A percentile compares a stretch with the other conserved stretches of the same genome.
Conservation (phyloP, 2,113 vertebrate genomes). For the Zootoca vivipara region DNA sequence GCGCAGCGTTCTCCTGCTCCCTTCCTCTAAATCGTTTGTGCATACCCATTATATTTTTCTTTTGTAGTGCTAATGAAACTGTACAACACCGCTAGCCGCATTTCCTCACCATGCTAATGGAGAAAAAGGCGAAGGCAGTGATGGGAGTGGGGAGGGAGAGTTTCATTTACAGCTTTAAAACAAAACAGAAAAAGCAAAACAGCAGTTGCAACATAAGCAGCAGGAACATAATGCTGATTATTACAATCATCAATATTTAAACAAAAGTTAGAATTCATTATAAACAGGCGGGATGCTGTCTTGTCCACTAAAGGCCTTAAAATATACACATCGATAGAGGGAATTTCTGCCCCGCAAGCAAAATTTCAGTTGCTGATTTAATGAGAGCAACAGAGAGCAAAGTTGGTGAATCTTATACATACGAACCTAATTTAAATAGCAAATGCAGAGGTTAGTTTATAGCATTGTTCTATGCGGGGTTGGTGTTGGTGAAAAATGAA, state of each 20-base stretch:
- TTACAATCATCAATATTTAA: background rate
- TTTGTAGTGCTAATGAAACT: conserved; percentile 15
- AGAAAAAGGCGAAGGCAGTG: background rate
- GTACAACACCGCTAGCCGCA: conserved; percentile 3
- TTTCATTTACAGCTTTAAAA: background rate
- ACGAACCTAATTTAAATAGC: conserved; percentile 29
- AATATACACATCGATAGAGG: background rate
- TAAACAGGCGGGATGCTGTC: background rate
- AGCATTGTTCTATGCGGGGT: background rate
- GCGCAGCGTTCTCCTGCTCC: background rate
- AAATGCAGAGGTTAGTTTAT: background rate
- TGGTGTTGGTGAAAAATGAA: background rate
- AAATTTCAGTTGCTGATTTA: conserved; percentile 27
- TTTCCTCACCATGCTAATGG: conserved; percentile 4
- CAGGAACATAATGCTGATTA: background rate
- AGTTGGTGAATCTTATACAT: conserved; percentile 13
- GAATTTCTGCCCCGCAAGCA: background rate
- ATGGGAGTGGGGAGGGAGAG: background rate
- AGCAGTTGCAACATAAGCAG: background rate
- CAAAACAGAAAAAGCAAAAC: background rate
- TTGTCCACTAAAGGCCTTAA: background rate
- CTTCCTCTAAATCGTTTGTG: background rate
- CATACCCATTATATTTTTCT: background rate
- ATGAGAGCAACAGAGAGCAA: background rate
- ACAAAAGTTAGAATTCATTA: conserved; percentile 17